These are phyloP conservation scores for Antrozous pallidus DNA, from an alignment of 2,797 vertebrate genomes.

Conservation along the genomic window DNA sequence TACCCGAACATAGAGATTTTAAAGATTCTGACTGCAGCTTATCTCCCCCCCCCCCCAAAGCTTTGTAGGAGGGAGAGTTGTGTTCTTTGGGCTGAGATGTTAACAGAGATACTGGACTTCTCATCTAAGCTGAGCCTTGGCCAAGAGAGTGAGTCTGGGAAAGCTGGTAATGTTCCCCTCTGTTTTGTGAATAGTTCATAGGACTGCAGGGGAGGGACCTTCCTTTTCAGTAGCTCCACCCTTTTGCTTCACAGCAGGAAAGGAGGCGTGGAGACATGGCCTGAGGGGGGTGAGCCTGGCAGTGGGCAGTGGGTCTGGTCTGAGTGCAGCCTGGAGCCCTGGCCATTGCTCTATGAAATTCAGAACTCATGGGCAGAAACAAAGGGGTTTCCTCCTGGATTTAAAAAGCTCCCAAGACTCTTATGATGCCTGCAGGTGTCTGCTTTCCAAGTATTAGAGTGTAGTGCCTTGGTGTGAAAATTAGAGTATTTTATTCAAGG, in stretches of 20 bases:
- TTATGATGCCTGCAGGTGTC: fast-evolving
- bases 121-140: background rate
- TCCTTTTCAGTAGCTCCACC: background rate
- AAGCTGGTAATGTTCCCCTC: fast-evolving
- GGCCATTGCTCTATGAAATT: background rate
- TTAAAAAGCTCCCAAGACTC: background rate
- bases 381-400: background rate
- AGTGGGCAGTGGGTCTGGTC: background rate
- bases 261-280: background rate
- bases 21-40: background rate
- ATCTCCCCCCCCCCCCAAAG: too few species aligned
- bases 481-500: background rate
- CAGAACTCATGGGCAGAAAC: background rate
- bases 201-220: fast-evolving
- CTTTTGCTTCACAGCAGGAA: background rate
- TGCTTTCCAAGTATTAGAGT: background rate
- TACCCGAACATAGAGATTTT: background rate
- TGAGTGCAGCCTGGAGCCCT: background rate
- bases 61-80: background rate
- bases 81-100: background rate
- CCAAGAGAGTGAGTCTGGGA: background rate
- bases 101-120: background rate
- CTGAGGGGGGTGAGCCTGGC: background rate
- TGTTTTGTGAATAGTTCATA: fast-evolving
- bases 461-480: background rate